Base-by-base conservation (phyloP, 2,113 vertebrate species). In the Nettapus auritus region DNA sequence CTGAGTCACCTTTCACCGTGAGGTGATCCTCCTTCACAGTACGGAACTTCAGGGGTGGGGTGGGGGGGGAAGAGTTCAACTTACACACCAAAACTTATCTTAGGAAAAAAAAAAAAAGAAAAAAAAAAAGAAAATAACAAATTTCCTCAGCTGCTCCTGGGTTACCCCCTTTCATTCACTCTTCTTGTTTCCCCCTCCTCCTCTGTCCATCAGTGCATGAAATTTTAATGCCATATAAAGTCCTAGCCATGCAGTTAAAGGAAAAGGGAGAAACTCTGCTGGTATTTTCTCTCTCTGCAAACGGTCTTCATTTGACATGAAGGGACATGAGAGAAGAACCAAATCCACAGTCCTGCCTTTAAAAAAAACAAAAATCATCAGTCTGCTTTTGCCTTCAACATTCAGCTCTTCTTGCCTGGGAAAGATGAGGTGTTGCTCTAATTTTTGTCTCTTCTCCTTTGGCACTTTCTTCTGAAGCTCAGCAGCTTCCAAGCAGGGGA, bases 161-260 rank as follows among this genome's bases (percentile, higher is more conserved):
- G 97, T 93, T 97, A 95, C 91, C 97, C 95, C 90, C 93, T 96
- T 91, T 94, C 91, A 96, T 96, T 96, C 89, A 50, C 71, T 96
- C 89, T 92, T 96, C 94, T 90, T 97, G 81, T 96, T 94, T 95
- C 81, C 87, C 88, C 67, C 31, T 93, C 93, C 87, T 94, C 79
- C 94, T 95, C 96, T 97, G 94, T 98, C 96, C 94, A 93, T 98
- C 97, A 98, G 97, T 98, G 99, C 98, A 99, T 99, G 98, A 98
- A 94, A 33, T 98, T 95, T 97, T 97, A 96, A 97, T 97, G 96
- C 96, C 97, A 96, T 97, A 84, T 96, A 95, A 96, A 98, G 96
- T 96, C 96, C 97, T 97, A 97, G 96, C 97, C 97, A 94, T 97
- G 97, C 97, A 96, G 95, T 94, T 95, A 97, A 98, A 98, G 95